Evolutionary conservation across 2,113 vertebrate species (phyloP).

Genomic region (Corydoras maculifer): DNA sequence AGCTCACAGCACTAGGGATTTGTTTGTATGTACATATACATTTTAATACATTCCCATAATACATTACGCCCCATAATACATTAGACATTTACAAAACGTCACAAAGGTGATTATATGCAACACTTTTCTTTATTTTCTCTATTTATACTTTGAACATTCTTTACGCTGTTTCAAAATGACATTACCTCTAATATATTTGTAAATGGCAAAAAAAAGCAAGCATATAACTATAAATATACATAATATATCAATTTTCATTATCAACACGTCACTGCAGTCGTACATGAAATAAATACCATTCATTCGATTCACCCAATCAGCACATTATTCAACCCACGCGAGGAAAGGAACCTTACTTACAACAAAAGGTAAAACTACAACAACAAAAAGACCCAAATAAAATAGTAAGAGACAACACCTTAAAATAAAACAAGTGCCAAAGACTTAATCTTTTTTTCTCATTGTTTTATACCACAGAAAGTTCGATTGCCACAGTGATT

Average conservation of each 20-base stretch:
- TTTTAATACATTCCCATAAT: too few species aligned
- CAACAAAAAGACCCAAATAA: neutral
- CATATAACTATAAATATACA: constrained; percentile 11
- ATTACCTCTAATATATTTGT: constrained; percentile 22
- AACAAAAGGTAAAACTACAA: neutral
- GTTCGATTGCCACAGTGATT: neutral
- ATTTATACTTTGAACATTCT: constrained; percentile 47
- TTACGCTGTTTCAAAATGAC: constrained; percentile 49
- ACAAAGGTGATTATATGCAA: neutral
- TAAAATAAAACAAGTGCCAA: constrained; percentile 4
- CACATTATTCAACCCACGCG: constrained; percentile 34
- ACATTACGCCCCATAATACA: too few species aligned
- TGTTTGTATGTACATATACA: too few species aligned
- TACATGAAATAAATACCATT: constrained; percentile 57
- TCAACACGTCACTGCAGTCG: constrained; percentile 17
- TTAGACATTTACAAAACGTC: too few species aligned
- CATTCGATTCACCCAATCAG: constrained; percentile 37
- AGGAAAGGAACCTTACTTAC: constrained; percentile 3
- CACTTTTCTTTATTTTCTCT: constrained; percentile 20
- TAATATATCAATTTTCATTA: constrained; percentile 8
- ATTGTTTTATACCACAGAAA: neutral
- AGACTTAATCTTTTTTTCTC: neutral
- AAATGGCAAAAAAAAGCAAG: constrained; percentile 18
- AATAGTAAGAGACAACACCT: neutral
- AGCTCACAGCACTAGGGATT: too few species aligned